Conservation (phyloP, 2,797 vertebrate genomes). For the Pangasius krempfi region DNA sequence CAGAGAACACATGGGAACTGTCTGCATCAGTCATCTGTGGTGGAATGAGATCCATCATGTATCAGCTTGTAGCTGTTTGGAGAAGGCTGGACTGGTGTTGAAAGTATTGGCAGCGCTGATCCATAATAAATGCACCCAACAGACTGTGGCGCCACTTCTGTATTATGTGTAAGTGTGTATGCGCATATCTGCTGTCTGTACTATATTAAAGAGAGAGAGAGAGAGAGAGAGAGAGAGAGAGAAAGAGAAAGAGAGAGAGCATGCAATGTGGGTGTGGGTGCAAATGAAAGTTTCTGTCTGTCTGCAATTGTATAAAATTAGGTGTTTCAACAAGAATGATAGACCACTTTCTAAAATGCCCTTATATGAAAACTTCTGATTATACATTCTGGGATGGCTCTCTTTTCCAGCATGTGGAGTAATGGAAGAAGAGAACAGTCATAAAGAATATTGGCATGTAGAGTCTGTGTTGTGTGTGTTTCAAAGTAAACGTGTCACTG, state of each 20-base stretch:
- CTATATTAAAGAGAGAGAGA: conserved; percentile 30
- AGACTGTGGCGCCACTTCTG: conserved; percentile 53
- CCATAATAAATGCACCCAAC: conserved; percentile 62
- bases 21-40: conserved; percentile 53
- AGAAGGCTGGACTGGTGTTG: conserved; percentile 56
- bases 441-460: conserved; percentile 56
- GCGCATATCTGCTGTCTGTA: conserved; percentile 48
- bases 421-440: conserved; percentile 50
- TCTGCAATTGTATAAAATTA: conserved; percentile 52
- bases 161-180: conserved; percentile 44
- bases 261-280: conserved; percentile 30
- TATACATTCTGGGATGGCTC: conserved; percentile 47
- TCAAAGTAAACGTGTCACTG: conserved; percentile 54
- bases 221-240: conserved; percentile 1
- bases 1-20: conserved; percentile 51
- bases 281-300: conserved; percentile 50
- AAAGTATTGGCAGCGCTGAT: conserved; percentile 61
- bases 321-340: conserved; percentile 54
- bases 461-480: conserved; percentile 43
- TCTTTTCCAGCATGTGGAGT: conserved; percentile 45
- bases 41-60: conserved; percentile 53
- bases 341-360: conserved; percentile 49
- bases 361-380: conserved; percentile 50
- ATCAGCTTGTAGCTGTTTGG: conserved; percentile 58
- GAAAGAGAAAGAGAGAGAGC: conserved; percentile 11